A percentile compares a stretch with the other conserved stretches of the same genome.
phyloP scores from a whole-genome alignment of 1,140 invertebrate species.

The Reticulitermes speratus region DNA sequence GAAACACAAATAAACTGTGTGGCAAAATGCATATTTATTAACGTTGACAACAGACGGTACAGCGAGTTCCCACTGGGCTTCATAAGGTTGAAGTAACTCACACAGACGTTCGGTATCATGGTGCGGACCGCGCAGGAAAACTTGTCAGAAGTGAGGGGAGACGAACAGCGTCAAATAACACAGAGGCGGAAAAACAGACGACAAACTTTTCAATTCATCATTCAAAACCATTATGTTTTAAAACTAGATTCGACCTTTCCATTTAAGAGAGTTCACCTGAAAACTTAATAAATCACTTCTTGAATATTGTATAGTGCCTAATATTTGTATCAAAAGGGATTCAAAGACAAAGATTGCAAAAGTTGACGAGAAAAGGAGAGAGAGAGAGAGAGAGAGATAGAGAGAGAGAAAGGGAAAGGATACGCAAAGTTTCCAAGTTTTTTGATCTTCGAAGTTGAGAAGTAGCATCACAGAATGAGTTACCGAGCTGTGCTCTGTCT shows the following conservation, averaged over 20 bases:
- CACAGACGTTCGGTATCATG: too few relatives aligned
- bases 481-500: background rate
- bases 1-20: too few relatives aligned
- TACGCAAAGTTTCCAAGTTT: background rate
- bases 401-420: background rate
- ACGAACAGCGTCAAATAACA: background rate
- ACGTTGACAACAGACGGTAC: too few relatives aligned
- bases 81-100: background rate
- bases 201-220: conserved; percentile 19
- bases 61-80: background rate
- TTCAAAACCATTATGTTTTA: conserved; percentile 25
- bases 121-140: background rate
- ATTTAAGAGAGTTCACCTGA: conserved; percentile 21
- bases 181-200: background rate
- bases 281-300: conserved; percentile 27
- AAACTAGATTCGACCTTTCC: conserved; percentile 24
- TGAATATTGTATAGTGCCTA: background rate
- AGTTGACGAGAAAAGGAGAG: background rate
- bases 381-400: background rate
- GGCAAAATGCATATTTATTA: too few relatives aligned
- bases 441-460: background rate
- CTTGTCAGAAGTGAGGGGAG: too few relatives aligned
- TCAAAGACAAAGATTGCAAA: background rate
- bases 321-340: background rate
- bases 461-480: background rate